These are phyloP conservation scores for Lochmaea capreae DNA, from an alignment of 2,888 invertebrate species.

Conservation along the genomic window DNA sequence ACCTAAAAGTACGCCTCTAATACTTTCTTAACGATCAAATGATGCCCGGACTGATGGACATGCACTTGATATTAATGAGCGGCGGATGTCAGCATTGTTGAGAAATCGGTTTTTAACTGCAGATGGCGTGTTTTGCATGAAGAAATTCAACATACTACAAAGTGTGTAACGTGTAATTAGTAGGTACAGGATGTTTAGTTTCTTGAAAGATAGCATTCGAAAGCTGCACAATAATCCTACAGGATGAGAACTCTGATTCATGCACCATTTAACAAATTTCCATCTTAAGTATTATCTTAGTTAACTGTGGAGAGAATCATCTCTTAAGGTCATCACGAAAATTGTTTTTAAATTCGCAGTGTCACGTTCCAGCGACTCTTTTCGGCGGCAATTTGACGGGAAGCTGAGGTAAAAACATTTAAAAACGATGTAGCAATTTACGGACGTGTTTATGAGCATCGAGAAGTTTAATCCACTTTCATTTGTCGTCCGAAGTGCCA, in stretches of 20 bases:
- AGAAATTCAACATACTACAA: background rate
- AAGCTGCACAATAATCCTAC: too few relatives aligned
- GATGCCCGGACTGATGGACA: slow-evolving; percentile 15
- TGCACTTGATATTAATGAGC: slow-evolving; percentile 24
- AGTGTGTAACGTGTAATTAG: background rate
- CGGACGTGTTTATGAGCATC: slow-evolving; percentile 45
- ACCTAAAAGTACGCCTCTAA: slow-evolving; percentile 28
- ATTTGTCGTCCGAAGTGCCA: slow-evolving; percentile 49
- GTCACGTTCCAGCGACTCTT: background rate
- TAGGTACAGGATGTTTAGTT: too few relatives aligned
- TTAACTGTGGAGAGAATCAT: background rate
- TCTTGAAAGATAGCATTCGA: too few relatives aligned
- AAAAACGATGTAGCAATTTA: slow-evolving; percentile 41
- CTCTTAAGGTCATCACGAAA: background rate
- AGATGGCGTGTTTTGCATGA: background rate
- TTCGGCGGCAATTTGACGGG: background rate
- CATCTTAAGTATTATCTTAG: background rate
- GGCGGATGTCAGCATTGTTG: slow-evolving; percentile 8
- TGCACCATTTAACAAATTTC: too few relatives aligned
- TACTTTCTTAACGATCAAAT: slow-evolving; percentile 28
- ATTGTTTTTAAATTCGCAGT: slow-evolving; percentile 14
- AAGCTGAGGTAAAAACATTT: slow-evolving; percentile 34
- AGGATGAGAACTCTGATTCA: too few relatives aligned
- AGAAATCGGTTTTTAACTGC: background rate
- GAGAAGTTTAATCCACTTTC: slow-evolving; percentile 49